Evolutionary conservation across 2,113 vertebrate species (phyloP), one percentile per base, ranked within the genome.

Genomic region (Nannospalax galili): DNA sequence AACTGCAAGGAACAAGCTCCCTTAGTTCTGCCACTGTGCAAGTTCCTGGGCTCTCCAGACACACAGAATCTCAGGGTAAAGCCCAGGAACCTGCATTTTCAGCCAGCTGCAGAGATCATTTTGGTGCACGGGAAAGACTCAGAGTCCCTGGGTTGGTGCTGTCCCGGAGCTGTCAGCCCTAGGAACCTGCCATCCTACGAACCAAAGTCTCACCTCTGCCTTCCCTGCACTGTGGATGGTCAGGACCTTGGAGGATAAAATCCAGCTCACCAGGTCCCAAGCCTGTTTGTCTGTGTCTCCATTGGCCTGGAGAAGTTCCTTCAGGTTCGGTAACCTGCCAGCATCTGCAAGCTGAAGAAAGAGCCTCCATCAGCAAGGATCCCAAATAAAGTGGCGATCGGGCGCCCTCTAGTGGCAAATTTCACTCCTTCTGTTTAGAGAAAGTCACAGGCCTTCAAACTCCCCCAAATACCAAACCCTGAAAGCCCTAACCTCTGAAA

Each of bases 181-280:
- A 37, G 82, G 42, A 75, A 62, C 73, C 79, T 40, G 65, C 24
- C 56, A 78, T 58, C 62, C 84, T 81, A n/a, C 30, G 77, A 5
- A 77, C 22, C 78, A 56, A 92, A 92, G 92, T 60, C 97, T 98
- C 80, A 99, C 99, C 98, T 99, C 99, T 14, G 99, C 98, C 96
- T 99, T 99, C 93, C 98, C 98, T 73, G 98, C 95, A 1, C 99
- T 99, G 92, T 99, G 99, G 96, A 99, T 98, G 88, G 98, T 98
- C 87, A 99, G 99, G 96, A 98, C 98, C 97, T 99, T 99, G 42
- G 99, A 99, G 10, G 99, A 99, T 4, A 99, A 98, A 95, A 99
- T 98, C 99, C 99, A 99, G 97, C 98, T 99, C 60, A 99, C 95
- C 32, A 99, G 98, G 88, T 99, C 99, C 98, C 99, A 98, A 52